These are phyloP conservation scores for Bos javanicus DNA, from an alignment of 2,113 vertebrate genomes.

Conservation along the genomic window DNA sequence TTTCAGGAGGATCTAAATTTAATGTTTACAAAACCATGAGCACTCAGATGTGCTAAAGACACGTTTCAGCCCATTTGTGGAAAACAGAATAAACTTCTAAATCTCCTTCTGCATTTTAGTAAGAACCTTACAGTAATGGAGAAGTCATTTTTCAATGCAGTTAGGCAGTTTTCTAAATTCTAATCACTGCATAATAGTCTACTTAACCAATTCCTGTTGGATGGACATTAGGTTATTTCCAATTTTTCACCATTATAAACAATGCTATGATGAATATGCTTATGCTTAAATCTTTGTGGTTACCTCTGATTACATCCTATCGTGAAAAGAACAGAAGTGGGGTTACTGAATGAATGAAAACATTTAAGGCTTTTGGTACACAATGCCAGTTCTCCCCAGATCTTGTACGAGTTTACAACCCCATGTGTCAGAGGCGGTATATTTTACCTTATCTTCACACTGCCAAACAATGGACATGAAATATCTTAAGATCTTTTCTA, in stretches of 20 bases:
- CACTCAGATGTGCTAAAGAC: background rate
- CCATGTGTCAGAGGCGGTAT: background rate
- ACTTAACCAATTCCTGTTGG: conserved; percentile 35
- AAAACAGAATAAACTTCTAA: background rate
- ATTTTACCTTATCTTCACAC: background rate
- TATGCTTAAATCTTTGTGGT: conserved; percentile 22
- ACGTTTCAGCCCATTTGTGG: background rate
- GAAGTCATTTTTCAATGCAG: conserved; percentile 31
- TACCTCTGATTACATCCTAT: background rate
- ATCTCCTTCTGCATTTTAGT: background rate
- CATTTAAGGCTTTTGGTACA: background rate
- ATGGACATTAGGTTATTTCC: conserved; percentile 38
- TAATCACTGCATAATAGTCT: conserved; percentile 47
- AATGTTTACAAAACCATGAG: background rate
- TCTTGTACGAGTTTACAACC: background rate
- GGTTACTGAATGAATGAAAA: background rate
- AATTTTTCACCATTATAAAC: conserved; percentile 56
- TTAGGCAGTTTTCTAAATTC: conserved; percentile 31
- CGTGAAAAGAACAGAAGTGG: background rate
- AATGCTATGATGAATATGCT: conserved; percentile 18
- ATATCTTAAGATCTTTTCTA: background rate
- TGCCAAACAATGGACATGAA: background rate
- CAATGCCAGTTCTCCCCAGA: background rate
- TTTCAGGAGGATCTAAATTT: background rate
- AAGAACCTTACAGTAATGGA: background rate